Conservation (phyloP, 2,113 vertebrate species). For the Actinemys pallida region DNA sequence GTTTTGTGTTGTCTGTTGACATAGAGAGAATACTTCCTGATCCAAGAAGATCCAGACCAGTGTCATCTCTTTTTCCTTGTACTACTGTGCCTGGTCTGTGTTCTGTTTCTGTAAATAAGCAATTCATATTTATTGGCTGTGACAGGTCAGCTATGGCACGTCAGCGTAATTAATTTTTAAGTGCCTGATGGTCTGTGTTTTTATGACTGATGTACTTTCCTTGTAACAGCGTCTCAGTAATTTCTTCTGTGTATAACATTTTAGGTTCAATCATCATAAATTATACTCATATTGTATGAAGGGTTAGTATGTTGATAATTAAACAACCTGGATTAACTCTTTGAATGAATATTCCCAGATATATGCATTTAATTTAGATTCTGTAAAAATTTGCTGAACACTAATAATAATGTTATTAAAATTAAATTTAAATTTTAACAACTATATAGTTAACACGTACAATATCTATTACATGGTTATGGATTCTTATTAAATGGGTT, state of each 20-base stretch:
- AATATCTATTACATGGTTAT: conserved; percentile 68
- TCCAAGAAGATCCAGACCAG: background rate
- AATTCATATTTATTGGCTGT: conserved; percentile 28
- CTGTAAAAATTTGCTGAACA: conserved; percentile 2
- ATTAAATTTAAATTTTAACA: conserved; percentile 53
- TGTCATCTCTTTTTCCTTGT: background rate
- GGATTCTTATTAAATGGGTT: conserved; percentile 70
- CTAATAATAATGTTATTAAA: conserved; percentile 43
- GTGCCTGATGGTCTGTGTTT: conserved; percentile 60
- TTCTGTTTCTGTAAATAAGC: conserved; percentile 47
- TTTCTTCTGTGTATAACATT: conserved; percentile 58
- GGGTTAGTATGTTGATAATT: conserved; percentile 47
- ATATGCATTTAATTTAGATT: background rate
- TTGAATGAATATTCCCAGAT: conserved; percentile 27
- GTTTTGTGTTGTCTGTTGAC: background rate
- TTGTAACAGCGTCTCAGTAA: conserved; percentile 12
- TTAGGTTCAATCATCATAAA: conserved; percentile 61
- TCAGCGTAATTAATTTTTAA: conserved; percentile 55
- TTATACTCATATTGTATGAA: conserved; percentile 28
- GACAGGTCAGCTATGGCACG: conserved; percentile 6
- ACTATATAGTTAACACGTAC: conserved; percentile 52
- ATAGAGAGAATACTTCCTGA: background rate
- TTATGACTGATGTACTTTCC: conserved; percentile 53
- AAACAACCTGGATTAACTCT: conserved; percentile 15
- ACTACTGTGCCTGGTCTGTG: background rate